Conservation (phyloP, 2,888 invertebrate species). For the Megaustenia siamemsis region DNA sequence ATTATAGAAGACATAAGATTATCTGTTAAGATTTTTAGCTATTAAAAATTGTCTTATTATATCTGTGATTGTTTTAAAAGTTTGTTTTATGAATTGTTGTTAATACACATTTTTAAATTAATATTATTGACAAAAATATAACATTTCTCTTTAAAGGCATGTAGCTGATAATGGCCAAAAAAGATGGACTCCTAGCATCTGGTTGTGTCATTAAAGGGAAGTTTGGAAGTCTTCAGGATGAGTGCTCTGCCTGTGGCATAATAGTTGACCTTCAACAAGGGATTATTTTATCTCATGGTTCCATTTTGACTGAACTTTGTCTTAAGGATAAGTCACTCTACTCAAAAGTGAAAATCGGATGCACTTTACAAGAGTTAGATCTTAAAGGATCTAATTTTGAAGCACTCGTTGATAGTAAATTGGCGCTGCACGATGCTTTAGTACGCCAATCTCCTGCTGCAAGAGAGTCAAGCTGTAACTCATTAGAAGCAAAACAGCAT, state of each 20-base stretch:
- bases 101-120: too few species aligned
- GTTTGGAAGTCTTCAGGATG: conserved; percentile 34
- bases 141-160: neutral
- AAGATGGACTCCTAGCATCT: conserved; percentile 2
- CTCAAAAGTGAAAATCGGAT: conserved; percentile 24
- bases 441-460: neutral
- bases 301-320: conserved; percentile 63
- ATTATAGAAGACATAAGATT: too few species aligned
- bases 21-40: too few species aligned
- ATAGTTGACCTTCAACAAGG: conserved; percentile 64
- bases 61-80: too few species aligned
- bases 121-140: neutral
- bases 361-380: conserved; percentile 4
- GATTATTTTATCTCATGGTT: conserved; percentile 68
- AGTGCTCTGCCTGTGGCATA: conserved; percentile 66
- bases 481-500: neutral
- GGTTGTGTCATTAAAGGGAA: conserved; percentile 53
- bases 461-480: neutral
- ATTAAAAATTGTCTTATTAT: too few species aligned
- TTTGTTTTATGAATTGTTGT: neutral
- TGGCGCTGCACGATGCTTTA: neutral
- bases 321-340: conserved; percentile 42
- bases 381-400: conserved; percentile 41
- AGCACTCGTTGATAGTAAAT: conserved; percentile 42
- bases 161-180: neutral